A percentile compares a stretch with the other conserved stretches of the same genome.
phyloP scores from a whole-genome alignment of 1,140 invertebrate genomes.

The Drosophila willistoni region DNA sequence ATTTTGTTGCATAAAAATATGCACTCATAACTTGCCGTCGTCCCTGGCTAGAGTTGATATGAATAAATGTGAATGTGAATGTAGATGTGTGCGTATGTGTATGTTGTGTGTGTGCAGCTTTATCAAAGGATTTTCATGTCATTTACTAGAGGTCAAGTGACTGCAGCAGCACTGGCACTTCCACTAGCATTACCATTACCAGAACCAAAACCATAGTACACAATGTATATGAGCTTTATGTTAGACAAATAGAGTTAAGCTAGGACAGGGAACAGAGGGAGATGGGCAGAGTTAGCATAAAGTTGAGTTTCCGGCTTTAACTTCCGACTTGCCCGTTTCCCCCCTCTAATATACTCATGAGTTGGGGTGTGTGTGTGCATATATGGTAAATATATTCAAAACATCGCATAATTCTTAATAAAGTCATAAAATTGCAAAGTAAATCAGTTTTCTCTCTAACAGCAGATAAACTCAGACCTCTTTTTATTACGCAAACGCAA shows the following conservation, averaged over 20 bases:
- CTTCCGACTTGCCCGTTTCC: slow-evolving; percentile 20
- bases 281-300: slow-evolving; percentile 5
- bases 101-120: slow-evolving; percentile 33
- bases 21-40: slow-evolving; percentile 56
- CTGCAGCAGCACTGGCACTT: slow-evolving; percentile 9
- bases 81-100: neutral
- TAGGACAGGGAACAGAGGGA: neutral
- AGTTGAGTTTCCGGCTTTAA: slow-evolving; percentile 43
- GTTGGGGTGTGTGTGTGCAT: slow-evolving; percentile 7
- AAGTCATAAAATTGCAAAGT: slow-evolving; percentile 70
- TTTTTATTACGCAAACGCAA: slow-evolving; percentile 71
- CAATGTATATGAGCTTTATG: slow-evolving; percentile 25
- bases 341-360: neutral
- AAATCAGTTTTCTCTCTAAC: slow-evolving; percentile 65
- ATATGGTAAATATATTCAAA: slow-evolving; percentile 71
- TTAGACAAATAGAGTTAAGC: slow-evolving; percentile 7
- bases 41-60: slow-evolving; percentile 54
- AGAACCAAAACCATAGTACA: slow-evolving; percentile 15
- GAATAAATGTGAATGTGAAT: slow-evolving; percentile 49
- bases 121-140: slow-evolving; percentile 70
- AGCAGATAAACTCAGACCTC: slow-evolving; percentile 54
- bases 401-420: slow-evolving; percentile 72
- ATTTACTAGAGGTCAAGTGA: slow-evolving; percentile 68
- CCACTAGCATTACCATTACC: slow-evolving; percentile 1
- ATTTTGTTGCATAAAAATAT: slow-evolving; percentile 62